Evolutionary conservation across 2,113 vertebrate genomes (phyloP).

Genomic region (Aix galericulata): DNA sequence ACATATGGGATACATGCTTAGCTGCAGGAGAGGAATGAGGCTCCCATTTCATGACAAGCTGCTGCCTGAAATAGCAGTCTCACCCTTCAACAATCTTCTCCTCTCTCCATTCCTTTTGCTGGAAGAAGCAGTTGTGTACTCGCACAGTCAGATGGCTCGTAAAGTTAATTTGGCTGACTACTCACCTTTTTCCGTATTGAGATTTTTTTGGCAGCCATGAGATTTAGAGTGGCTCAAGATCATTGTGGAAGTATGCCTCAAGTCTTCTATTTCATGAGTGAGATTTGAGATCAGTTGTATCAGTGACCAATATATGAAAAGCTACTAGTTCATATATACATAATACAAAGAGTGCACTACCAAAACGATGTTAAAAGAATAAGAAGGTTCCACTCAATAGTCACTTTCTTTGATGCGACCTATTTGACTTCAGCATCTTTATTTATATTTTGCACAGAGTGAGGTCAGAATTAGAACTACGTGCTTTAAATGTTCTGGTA

Average conservation of each 20-base stretch:
- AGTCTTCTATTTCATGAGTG: background rate
- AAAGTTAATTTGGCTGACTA: background rate
- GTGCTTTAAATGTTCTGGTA: background rate
- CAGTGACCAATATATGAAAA: background rate
- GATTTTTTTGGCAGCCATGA: background rate
- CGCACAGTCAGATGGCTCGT: background rate
- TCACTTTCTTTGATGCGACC: constrained; percentile 5
- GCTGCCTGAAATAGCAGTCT: background rate
- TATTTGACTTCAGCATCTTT: background rate
- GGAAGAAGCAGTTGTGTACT: background rate
- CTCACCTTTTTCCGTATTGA: background rate
- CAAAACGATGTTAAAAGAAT: background rate
- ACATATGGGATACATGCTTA: background rate
- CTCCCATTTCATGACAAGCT: background rate
- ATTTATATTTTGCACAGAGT: constrained; percentile 3
- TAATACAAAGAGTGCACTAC: background rate
- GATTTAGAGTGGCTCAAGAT: background rate
- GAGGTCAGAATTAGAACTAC: constrained; percentile 14
- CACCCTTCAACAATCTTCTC: background rate
- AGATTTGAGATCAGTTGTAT: background rate
- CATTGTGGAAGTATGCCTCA: background rate
- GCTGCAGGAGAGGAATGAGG: background rate
- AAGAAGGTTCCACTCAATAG: background rate
- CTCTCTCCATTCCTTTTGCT: background rate
- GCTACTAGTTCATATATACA: background rate